These are phyloP conservation scores for Clarias gariepinus DNA, from an alignment of 2,113 vertebrate species.

Conservation along the genomic window DNA sequence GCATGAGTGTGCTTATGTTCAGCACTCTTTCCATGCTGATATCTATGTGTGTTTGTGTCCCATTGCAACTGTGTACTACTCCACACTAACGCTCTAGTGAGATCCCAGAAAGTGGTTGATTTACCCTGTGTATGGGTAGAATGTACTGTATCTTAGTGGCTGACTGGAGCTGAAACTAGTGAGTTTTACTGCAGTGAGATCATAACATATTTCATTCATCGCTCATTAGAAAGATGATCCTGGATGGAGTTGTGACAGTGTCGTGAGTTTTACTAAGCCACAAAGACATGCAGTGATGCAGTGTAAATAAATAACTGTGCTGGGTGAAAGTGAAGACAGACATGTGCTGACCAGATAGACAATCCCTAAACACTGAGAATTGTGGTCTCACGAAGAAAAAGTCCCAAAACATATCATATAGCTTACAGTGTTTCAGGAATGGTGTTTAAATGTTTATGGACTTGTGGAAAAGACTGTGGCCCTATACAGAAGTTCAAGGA, in stretches of 20 bases:
- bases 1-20: constrained; percentile 3
- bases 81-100: not conserved
- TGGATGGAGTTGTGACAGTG: constrained; percentile 16
- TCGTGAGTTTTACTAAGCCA: not conserved
- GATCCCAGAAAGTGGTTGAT: not conserved
- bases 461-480: not conserved
- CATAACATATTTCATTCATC: constrained; percentile 13
- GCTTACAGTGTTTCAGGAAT: not conserved
- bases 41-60: not conserved
- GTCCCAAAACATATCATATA: not conserved
- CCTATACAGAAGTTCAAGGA: not conserved
- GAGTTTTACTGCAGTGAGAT: not conserved
- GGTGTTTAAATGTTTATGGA: not conserved
- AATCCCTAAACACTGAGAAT: not conserved
- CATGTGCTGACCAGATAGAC: not conserved
- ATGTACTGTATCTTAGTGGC: constrained; percentile 10
- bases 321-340: not conserved
- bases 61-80: not conserved
- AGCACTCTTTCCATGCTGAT: constrained; percentile 1
- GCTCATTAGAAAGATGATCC: constrained; percentile 20
- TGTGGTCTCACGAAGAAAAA: not conserved
- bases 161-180: constrained; percentile 10
- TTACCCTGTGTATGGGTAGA: not conserved
- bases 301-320: not conserved
- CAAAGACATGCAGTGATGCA: not conserved